These are phyloP conservation scores for Dione juno DNA, from an alignment of 2,888 invertebrate species.

Conservation along the genomic window DNA sequence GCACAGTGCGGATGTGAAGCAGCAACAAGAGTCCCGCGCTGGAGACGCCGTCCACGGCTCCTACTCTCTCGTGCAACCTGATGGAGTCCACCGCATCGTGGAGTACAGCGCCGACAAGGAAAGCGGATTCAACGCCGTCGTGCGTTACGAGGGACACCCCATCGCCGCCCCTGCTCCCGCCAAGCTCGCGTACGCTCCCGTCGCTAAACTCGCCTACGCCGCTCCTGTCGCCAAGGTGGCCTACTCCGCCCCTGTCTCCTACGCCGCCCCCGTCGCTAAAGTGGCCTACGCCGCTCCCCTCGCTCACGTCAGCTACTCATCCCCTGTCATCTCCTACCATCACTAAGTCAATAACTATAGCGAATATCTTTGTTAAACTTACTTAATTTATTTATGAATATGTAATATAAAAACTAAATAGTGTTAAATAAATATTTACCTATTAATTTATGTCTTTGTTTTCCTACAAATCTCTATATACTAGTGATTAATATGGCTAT, in stretches of 20 bases:
- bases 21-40: conserved; percentile 59
- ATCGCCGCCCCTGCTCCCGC: conserved; percentile 47
- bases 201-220: conserved; percentile 56
- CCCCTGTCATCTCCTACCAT: conserved; percentile 71
- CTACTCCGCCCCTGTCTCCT: conserved; percentile 57
- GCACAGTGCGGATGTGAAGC: conserved; percentile 55
- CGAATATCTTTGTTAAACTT: neutral
- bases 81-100: neutral
- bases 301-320: conserved; percentile 56
- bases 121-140: conserved; percentile 47
- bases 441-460: neutral
- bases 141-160: conserved; percentile 73
- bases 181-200: conserved; percentile 50
- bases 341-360: conserved; percentile 3
- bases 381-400: neutral
- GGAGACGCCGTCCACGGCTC: conserved; percentile 45
- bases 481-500: no score
- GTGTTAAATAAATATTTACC: conserved; percentile 12
- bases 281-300: conserved; percentile 64
- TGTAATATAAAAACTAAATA: neutral
- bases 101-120: conserved; percentile 1
- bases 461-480: no score
- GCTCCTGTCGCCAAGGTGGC: conserved; percentile 60
- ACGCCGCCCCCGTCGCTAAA: conserved; percentile 66
- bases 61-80: neutral